Percentiles rank a stretch among this genome's conserved stretches.
phyloP scores from a whole-genome alignment of 2,888 invertebrate genomes.

The Nesidiocoris tenuis region DNA sequence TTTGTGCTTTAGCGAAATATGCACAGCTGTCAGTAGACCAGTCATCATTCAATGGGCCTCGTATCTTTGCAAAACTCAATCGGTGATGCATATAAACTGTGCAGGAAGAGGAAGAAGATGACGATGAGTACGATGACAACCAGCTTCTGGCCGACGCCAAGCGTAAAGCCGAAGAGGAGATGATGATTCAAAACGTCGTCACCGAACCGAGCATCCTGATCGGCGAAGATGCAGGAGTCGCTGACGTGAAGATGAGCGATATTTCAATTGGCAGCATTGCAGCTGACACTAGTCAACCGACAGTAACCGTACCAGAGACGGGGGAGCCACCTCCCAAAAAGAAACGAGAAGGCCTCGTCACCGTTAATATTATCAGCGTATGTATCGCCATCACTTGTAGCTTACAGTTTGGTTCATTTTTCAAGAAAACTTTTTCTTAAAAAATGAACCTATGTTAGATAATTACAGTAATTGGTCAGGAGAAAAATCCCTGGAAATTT shows the following conservation, averaged over 20 bases:
- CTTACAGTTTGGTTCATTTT: too few relatives aligned
- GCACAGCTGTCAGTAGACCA: too few relatives aligned
- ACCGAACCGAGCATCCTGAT: constrained; percentile 4
- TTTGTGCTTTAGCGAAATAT: too few relatives aligned
- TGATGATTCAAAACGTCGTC: constrained; percentile 1
- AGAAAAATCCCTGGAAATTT: too few relatives aligned
- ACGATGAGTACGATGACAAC: constrained; percentile 50
- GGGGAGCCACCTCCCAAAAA: constrained; percentile 55
- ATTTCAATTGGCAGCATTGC: constrained; percentile 12
- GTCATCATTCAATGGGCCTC: too few relatives aligned
- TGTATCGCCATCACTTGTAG: constrained; percentile 56
- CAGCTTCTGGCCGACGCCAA: constrained; percentile 28
- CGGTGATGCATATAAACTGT: neutral
- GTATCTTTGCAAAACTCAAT: too few relatives aligned
- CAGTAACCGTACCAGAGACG: constrained; percentile 19
- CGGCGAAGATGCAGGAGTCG: neutral
- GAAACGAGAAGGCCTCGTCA: constrained; percentile 61
- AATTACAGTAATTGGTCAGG: too few relatives aligned
- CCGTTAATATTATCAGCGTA: constrained; percentile 67
- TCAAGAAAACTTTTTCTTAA: too few relatives aligned
- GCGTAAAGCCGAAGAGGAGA: constrained; percentile 36
- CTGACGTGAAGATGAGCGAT: constrained; percentile 22
- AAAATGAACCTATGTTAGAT: too few relatives aligned
- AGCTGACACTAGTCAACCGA: constrained; percentile 8
- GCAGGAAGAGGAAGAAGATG: constrained; percentile 47